Percentiles rank a stretch among this genome's conserved stretches.
These are phyloP conservation scores for Diarsia dahlii DNA, from an alignment of 2,888 invertebrate species.

Conservation along the genomic window DNA sequence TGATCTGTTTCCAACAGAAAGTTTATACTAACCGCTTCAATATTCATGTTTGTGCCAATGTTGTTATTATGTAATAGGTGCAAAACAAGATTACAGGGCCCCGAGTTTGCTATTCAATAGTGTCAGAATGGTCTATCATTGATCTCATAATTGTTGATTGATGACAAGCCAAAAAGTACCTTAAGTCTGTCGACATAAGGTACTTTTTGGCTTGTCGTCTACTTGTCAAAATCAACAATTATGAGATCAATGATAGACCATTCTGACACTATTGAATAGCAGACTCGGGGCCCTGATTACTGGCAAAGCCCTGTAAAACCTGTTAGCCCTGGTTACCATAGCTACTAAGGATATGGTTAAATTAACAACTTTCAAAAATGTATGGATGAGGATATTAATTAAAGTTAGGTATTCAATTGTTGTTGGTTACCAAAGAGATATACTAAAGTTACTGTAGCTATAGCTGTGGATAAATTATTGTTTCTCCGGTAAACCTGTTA, in stretches of 20 bases:
- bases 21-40: conserved; percentile 23
- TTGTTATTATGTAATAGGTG: conserved; percentile 43
- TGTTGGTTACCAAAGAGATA: neutral
- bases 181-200: too few relatives aligned
- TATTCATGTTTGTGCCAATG: conserved; percentile 45
- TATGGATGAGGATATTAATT: neutral
- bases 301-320: conserved; percentile 10
- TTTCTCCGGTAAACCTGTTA: conserved; percentile 8
- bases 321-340: conserved; percentile 26
- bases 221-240: too few relatives aligned
- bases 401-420: neutral
- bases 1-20: conserved; percentile 29
- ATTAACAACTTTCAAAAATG: neutral
- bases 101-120: too few relatives aligned
- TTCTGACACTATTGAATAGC: too few relatives aligned
- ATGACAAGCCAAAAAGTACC: too few relatives aligned
- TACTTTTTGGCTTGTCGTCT: too few relatives aligned
- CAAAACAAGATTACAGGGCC: conserved; percentile 55
- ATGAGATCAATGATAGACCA: too few relatives aligned
- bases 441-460: neutral
- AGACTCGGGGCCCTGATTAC: too few relatives aligned
- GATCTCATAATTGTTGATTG: too few relatives aligned
- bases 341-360: conserved; percentile 27
- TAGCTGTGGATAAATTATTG: neutral
- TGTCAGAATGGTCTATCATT: too few relatives aligned